phyloP scores from a whole-genome alignment of 2,888 invertebrate species.

The Heteropelma amictum region DNA sequence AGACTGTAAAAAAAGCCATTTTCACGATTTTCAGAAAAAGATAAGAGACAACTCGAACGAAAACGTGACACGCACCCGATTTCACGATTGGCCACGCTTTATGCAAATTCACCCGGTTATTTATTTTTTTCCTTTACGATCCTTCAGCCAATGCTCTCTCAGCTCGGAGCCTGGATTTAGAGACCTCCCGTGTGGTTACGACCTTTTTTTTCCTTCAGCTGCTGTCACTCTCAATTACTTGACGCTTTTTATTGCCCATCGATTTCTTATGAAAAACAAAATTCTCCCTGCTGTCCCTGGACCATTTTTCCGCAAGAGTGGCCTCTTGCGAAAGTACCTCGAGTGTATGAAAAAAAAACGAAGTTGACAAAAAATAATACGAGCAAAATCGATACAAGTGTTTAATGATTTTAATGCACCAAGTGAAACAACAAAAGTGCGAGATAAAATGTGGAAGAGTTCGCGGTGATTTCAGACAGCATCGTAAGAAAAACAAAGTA shows the following conservation, averaged over 20 bases:
- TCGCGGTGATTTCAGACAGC: too few relatives aligned
- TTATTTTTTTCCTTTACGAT: conserved; percentile 60
- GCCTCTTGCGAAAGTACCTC: conserved; percentile 5
- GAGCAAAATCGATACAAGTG: too few relatives aligned
- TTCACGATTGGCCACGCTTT: conserved; percentile 67
- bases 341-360: not conserved
- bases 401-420: too few relatives aligned
- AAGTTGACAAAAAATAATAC: not conserved
- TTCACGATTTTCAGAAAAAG: conserved; percentile 8
- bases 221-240: conserved; percentile 62
- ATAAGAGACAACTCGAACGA: conserved; percentile 54
- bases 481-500: too few relatives aligned
- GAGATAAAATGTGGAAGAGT: too few relatives aligned
- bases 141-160: conserved; percentile 46
- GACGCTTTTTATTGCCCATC: conserved; percentile 65
- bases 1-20: conserved; percentile 30
- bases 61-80: conserved; percentile 65
- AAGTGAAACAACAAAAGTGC: too few relatives aligned
- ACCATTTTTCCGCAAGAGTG: conserved; percentile 43
- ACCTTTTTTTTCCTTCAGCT: conserved; percentile 39
- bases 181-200: conserved; percentile 64
- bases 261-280: conserved; percentile 59
- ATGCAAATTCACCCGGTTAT: conserved; percentile 65
- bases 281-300: conserved; percentile 56
- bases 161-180: conserved; percentile 56